Evolutionary conservation across 2,888 invertebrate genomes (phyloP), one percentile per base, ranked within the genome.

Genomic region (Julus scanicus): DNA sequence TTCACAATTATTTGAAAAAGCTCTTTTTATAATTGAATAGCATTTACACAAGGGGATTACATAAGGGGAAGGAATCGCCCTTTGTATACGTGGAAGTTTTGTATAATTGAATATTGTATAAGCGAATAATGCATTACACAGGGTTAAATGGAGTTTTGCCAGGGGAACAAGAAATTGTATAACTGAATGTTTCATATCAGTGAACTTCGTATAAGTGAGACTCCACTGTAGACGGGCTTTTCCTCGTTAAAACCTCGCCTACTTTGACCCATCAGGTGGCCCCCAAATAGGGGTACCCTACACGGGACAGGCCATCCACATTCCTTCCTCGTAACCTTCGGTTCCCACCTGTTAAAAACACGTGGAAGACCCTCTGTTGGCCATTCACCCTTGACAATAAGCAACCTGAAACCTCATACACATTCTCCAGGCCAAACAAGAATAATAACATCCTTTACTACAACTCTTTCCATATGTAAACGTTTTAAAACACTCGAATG

Each of bases 271-370:
- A 57, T 17, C 17, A 57, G 57, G 57, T 57, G 57, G 57, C 57
- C 57, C 53, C 57, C 57, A 2, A 17, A 17, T 57, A 57, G 17
- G 2, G 1, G 57, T 57, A 17, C 57, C n/a, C n/a, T n/a, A n/a
- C n/a, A 17, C 57, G 57, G 57, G 57, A 57, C 57, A 57, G 57
- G 57, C 57, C 57, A 57, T 57, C 57, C 57, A 57, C 57, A 57
- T 57, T 57, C 57, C 57, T 57, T 57, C 57, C 57, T 57, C 57
- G 15, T 57, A 57, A 57, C 57, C 57, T 57, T 57, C 57, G 57
- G 57, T 57, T 53, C n/a, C 57, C 57, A 15, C 15, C 57, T 17
- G 15, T 15, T 57, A 17, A 57, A 57, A 57, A 57, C 57, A 57
- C 57, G 57, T 57, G 57, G 57, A 57, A 17, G 57, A 57, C 15